Evolutionary conservation across 2,888 invertebrate species (phyloP).

Genomic region (Leucoma salicis): DNA sequence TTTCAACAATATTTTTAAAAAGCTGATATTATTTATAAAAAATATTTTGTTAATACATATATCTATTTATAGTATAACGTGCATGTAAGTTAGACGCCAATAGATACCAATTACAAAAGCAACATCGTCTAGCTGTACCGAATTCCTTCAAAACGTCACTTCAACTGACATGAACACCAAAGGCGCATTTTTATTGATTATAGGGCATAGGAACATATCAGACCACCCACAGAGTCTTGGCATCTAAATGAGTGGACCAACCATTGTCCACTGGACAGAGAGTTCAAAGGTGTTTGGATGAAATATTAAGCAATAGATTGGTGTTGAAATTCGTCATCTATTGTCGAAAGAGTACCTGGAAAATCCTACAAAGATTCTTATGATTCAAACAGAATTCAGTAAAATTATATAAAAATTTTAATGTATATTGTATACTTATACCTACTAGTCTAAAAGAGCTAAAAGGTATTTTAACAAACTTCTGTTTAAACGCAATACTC

Average conservation of each 20-base stretch:
- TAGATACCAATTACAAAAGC: constrained; percentile 30
- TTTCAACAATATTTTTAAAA: no score
- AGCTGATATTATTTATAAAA: no score
- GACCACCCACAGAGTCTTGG: constrained; percentile 60
- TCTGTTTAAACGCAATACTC: no score
- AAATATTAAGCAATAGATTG: constrained; percentile 53
- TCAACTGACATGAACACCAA: constrained; percentile 44
- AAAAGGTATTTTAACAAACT: no score
- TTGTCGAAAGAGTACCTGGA: constrained; percentile 22
- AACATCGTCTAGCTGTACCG: constrained; percentile 23
- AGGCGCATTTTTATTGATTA: constrained; percentile 55
- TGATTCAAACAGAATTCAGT: constrained; percentile 1
- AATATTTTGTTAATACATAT: no score
- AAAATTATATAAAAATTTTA: no score
- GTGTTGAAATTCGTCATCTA: constrained; percentile 46
- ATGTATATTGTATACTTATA: no score
- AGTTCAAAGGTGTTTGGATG: constrained; percentile 63
- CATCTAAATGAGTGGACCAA: constrained; percentile 56
- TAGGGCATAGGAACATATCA: constrained; percentile 48
- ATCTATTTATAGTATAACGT: no score
- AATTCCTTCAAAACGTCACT: constrained; percentile 51
- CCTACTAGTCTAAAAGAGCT: no score
- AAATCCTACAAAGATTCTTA: constrained; percentile 2
- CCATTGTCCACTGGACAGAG: constrained; percentile 54
- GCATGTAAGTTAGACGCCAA: no score